phyloP scores from a whole-genome alignment of 2,797 vertebrate species.

The Ctenochaetus hawaiiensis region DNA sequence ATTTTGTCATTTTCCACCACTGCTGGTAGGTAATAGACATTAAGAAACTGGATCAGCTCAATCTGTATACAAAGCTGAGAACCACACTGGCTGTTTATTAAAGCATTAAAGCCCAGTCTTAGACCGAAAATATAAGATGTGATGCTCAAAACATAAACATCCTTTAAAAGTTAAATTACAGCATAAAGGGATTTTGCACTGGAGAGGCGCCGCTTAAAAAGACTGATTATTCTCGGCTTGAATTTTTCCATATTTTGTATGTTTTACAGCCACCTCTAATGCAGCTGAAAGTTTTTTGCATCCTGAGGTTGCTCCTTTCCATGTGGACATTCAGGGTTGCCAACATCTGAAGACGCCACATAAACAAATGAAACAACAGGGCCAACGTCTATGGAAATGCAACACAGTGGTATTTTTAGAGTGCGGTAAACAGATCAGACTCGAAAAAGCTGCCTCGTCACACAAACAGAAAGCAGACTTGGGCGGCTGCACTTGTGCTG shows the following conservation, averaged over 20 bases:
- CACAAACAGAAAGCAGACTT: constrained; percentile 70
- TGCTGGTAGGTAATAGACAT: background rate
- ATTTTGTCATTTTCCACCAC: background rate
- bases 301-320: constrained; percentile 40
- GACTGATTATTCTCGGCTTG: background rate
- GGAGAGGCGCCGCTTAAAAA: background rate
- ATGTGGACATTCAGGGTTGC: constrained; percentile 56
- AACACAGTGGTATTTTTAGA: constrained; percentile 75
- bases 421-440: constrained; percentile 68
- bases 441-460: constrained; percentile 55
- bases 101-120: no score
- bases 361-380: constrained; percentile 67
- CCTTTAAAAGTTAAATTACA: background rate
- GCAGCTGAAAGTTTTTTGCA: constrained; percentile 45
- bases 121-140: background rate
- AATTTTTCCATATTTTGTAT: constrained; percentile 27
- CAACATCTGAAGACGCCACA: constrained; percentile 58
- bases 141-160: background rate
- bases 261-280: constrained; percentile 16
- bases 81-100: no score
- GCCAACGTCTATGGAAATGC: constrained; percentile 60
- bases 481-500: constrained; percentile 35
- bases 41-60: background rate
- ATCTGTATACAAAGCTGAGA: background rate
- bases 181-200: background rate